Base-by-base conservation (phyloP, 2,888 invertebrate genomes). In the Odontocerum albicorne region DNA sequence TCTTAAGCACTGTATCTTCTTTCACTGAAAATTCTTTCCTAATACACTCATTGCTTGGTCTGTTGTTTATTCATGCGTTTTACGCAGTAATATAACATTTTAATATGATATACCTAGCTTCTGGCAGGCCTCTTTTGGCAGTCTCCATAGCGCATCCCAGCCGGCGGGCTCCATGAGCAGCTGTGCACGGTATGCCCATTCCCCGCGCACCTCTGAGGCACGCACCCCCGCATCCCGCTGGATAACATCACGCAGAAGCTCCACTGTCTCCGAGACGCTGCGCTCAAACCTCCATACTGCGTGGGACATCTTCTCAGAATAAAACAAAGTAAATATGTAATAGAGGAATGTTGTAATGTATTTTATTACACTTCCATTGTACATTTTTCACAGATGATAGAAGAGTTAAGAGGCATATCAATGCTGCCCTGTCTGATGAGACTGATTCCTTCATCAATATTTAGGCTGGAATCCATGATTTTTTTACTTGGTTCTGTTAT, bases 141-240 rank as follows among this genome's bases (percentile, higher is more conserved):
- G 76, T 68, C 86, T 86, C 87, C 87, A 87, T 6, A 87, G 64
- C 0, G 84, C 86, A 63, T 84, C 83, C 87, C 87, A 87, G 0
- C 86, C 87, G 0, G 77, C 79, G 0, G 83, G 82, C 63, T 87
- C 86, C 1, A 86, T 70, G 0, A 81, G 69, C 20, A 84, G 64
- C 64, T 86, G 85, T 0, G 78, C 76, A 32, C 75, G 73, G 42
- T 72, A 62, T 38, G 68, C 69, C 76, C 77, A 77, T 57, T 76
- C 76, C 51, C 39, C 32, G n/a, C 42, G 46, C n/a, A 60, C 51
- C 12, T 42, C 35, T 2, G 55, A 47, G 4, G 60, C 49, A 15
- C 46, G 20, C 15, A 58, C 32, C 10, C 21, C 20, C 3, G 27
- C 46, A 7, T 19, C 35, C 2, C 49, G 33, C 13, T 52, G 55